Evolutionary conservation across 1,140 invertebrate genomes (phyloP), one percentile per base, ranked within the genome.

Genomic region (Cotesia chilonis): DNA sequence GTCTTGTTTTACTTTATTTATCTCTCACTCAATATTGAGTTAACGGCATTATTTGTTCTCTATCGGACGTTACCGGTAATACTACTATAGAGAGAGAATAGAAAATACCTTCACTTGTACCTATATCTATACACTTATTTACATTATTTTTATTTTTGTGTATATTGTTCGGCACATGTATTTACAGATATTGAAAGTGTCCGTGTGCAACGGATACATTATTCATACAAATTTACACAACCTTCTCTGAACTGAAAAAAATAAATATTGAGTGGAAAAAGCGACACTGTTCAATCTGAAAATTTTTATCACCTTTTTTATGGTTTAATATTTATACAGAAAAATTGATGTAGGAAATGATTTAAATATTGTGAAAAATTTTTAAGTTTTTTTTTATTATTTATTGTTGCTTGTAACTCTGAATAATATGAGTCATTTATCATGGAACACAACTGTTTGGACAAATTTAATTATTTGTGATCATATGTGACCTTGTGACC

Each of bases 41-140:
- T 71, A 71, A 38, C 70, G 55, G 14, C 28, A 41, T 71, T 71
- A 71, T 71, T 71, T 71, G 61, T 57, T 71, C 55, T 66, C 35
- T 37, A 57, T 71, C 54, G 37, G 65, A 65, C 14, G 52, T 38
- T 51, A 20, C 20, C 14, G 51, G 12, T 52, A 28, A 9, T 35
- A 41, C 35, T 37, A n/a, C 55, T 37, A n/a, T 5, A n/a, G 12
- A 61, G 68, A 64, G 20, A 55, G 9, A 28, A n/a, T 2, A n/a
- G 51, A 10, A 47, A 7, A 10, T 51, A 54, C 60, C 1, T 28
- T 28, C 1, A 28, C 28, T 28, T 28, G 3, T 28, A 28, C 28
- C 28, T 28, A 28, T 28, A 28, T 3, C 54, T 54, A 55, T 47
- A 41, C 59, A 70, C 41, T 12, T 20, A 17, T 36, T 37, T 14